Evolutionary conservation across 2,113 vertebrate species (phyloP).

Genomic region (Hemibagrus wyckioides): DNA sequence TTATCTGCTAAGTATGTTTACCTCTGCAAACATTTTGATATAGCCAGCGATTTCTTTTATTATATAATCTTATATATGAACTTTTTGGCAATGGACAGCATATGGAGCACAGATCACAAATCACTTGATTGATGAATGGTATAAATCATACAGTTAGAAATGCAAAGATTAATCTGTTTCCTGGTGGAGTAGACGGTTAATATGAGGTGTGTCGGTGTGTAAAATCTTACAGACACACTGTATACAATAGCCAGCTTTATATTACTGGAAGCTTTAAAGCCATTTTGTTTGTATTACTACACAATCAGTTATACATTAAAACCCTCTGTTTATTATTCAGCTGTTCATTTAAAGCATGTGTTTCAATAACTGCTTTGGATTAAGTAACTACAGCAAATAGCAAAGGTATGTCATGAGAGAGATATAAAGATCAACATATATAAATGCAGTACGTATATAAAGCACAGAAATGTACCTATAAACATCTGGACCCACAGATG

Average conservation of each 20-base stretch:
- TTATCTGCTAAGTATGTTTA: neutral
- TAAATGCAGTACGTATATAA: too few relatives aligned
- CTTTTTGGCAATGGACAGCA: neutral
- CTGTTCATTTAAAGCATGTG: neutral
- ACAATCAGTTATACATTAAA: neutral
- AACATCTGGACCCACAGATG: neutral
- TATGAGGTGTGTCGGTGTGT: neutral
- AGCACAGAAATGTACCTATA: too few relatives aligned
- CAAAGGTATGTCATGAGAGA: neutral
- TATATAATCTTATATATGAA: neutral
- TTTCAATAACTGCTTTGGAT: neutral
- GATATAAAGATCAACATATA: too few relatives aligned
- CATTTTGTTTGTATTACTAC: neutral
- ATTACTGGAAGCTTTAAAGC: neutral
- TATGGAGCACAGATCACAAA: neutral
- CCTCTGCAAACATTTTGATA: neutral
- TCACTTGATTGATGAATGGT: neutral
- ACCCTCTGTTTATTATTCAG: neutral
- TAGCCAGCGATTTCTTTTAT: neutral
- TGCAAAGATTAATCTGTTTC: neutral
- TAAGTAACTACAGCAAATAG: neutral
- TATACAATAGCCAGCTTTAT: conserved; percentile 21
- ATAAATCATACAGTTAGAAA: neutral
- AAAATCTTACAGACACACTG: conserved; percentile 9
- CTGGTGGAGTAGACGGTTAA: neutral